Base-by-base conservation (phyloP, 2,113 vertebrate species). In the Tricholaema leucomelas region DNA sequence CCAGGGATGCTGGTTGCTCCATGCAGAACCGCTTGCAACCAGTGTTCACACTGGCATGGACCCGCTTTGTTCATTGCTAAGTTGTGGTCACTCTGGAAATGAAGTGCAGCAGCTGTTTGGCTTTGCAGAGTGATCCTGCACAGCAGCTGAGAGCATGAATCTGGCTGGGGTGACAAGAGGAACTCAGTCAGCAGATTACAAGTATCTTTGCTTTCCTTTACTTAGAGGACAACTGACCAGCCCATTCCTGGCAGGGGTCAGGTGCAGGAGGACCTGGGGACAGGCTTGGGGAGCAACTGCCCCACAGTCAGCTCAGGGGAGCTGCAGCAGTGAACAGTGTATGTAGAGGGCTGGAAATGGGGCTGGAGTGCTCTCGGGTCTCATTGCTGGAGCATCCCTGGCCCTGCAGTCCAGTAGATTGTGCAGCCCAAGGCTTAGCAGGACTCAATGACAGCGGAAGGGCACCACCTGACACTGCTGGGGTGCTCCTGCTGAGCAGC, bases 1-100 rank as follows among this genome's bases (percentile, higher is more conserved):
- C 27, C 30, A 69, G 58, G 1, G 2, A 42, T 85, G 40, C 63
- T 76, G 67, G 36, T 58, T 0, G 0, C 7, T 56, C 30, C n/a
- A 18, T 9, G n/a, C 55, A 66, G 59, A 70, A 59, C 6, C 0
- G 0, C 64, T 82, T 42, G 7, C 2, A 2, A 82, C n/a, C 0
- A 0, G 19, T 66, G 83, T 13, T 78, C 12, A 4, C 10, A 8
- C 3, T 15, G 63, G 30, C 0, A 3, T 82, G 60, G 73, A n/a
- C 70, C 90, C 2, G 2, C 28, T 86, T 59, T 6, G 0, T 36
- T 85, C 60, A 27, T 11, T 40, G 63, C 60, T 59, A 42, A 88
- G 56, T 31, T 61, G n/a, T 6, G 27, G 27, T 38, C 2, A 0
- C 42, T 42, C 67, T 69, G 77, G 77, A 71, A 67, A 35, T 35